These are phyloP conservation scores for Xenentodon cancila DNA, from an alignment of 2,797 vertebrate species.

Conservation along the genomic window DNA sequence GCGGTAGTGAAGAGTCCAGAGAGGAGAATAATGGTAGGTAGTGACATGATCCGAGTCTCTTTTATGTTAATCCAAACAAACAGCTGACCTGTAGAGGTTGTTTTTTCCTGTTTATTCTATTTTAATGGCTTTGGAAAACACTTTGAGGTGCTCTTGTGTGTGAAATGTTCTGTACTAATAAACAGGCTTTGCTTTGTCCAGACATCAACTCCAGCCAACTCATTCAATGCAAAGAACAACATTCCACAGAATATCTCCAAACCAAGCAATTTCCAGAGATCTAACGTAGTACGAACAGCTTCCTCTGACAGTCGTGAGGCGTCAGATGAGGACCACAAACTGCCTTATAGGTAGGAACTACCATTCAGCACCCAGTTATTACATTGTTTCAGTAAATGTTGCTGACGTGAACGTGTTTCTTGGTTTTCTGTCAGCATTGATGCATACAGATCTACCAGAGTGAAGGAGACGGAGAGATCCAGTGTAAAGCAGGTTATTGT, in stretches of 20 bases:
- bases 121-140: too few relatives aligned
- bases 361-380: not conserved
- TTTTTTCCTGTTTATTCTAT: too few relatives aligned
- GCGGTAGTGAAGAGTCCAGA: slow-evolving; percentile 84
- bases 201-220: slow-evolving; percentile 84
- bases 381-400: not conserved
- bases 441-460: slow-evolving; percentile 91
- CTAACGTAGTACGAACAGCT: slow-evolving; percentile 72
- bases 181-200: slow-evolving; percentile 20
- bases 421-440: slow-evolving; percentile 79
- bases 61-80: too few relatives aligned
- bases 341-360: slow-evolving; percentile 88
- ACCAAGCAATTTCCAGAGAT: slow-evolving; percentile 85
- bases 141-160: too few relatives aligned
- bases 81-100: too few relatives aligned
- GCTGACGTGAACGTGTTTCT: not conserved
- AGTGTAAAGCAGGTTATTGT: slow-evolving; percentile 90
- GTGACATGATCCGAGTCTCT: not conserved
- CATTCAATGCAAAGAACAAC: slow-evolving; percentile 75
- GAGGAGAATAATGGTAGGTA: slow-evolving; percentile 77
- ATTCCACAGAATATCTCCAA: slow-evolving; percentile 74
- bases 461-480: slow-evolving; percentile 89
- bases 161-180: too few relatives aligned
- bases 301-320: slow-evolving; percentile 83
- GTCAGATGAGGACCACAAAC: slow-evolving; percentile 81